phyloP scores from a whole-genome alignment of 2,797 vertebrate genomes.

The Eulemur mongoz region DNA sequence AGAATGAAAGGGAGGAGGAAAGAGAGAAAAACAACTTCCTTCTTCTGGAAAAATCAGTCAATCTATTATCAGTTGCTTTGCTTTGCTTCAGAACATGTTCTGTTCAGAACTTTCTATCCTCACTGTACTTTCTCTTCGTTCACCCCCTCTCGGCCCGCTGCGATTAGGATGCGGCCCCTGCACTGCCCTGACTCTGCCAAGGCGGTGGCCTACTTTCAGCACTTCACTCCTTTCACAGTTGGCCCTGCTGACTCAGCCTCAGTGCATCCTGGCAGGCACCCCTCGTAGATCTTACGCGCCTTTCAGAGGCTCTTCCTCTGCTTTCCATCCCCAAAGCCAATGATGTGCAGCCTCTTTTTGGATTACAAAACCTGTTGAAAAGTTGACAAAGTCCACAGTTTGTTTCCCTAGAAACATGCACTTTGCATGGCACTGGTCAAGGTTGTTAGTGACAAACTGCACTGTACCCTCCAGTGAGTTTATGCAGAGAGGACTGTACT shows the following conservation, averaged over 20 bases:
- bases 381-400: neutral
- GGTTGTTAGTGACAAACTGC: neutral
- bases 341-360: neutral
- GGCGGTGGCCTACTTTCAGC: slow-evolving; percentile 58
- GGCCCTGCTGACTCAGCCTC: slow-evolving; percentile 17
- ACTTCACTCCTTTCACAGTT: neutral
- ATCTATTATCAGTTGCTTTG: neutral
- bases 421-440: neutral
- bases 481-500: neutral
- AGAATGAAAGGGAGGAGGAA: neutral
- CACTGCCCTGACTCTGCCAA: neutral
- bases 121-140: neutral
- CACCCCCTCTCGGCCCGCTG: neutral
- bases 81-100: neutral
- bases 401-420: slow-evolving; percentile 48
- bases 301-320: neutral
- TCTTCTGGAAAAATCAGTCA: neutral
- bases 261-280: neutral
- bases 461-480: neutral
- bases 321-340: neutral
- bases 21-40: neutral
- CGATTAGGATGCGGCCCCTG: slow-evolving; percentile 42
- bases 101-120: neutral
- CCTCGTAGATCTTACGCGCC: neutral
- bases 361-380: slow-evolving; percentile 35